phyloP scores from a whole-genome alignment of 2,888 invertebrate species.

The Epinotia demarniana region DNA sequence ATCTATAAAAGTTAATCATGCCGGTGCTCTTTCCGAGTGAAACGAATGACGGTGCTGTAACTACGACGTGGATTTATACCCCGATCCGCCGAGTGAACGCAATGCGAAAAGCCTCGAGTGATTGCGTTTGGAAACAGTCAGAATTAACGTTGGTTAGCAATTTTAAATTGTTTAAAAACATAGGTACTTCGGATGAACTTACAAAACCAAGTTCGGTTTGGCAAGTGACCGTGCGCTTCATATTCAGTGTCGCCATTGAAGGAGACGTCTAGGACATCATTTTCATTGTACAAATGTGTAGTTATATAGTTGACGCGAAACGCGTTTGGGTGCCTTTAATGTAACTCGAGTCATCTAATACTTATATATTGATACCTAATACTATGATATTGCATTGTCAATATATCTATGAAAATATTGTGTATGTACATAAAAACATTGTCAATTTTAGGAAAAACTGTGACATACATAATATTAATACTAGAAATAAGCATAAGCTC shows the following conservation, averaged over 20 bases:
- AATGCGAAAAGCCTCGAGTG: not conserved
- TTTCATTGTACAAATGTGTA: not conserved
- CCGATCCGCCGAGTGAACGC: not conserved
- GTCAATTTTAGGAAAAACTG: no score
- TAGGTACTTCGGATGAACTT: no score
- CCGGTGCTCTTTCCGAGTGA: not conserved
- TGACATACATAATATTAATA: no score
- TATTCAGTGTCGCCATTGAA: no score
- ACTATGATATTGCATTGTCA: no score
- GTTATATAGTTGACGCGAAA: not conserved
- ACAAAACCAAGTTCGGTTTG: no score
- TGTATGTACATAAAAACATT: no score
- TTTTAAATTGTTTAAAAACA: no score
- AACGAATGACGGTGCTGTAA: conserved; percentile 27
- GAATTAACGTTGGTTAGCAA: not conserved
- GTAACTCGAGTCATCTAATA: not conserved
- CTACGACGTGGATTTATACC: conserved; percentile 18
- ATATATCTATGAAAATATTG: no score
- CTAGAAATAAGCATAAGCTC: no score
- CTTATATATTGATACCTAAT: no score
- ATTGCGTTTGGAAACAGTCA: not conserved
- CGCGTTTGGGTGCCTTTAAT: not conserved
- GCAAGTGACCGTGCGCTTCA: no score
- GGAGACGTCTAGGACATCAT: not conserved
- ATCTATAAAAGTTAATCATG: conserved; percentile 1